Conservation (phyloP, 1,140 invertebrate species). For the Ips nitidus region DNA sequence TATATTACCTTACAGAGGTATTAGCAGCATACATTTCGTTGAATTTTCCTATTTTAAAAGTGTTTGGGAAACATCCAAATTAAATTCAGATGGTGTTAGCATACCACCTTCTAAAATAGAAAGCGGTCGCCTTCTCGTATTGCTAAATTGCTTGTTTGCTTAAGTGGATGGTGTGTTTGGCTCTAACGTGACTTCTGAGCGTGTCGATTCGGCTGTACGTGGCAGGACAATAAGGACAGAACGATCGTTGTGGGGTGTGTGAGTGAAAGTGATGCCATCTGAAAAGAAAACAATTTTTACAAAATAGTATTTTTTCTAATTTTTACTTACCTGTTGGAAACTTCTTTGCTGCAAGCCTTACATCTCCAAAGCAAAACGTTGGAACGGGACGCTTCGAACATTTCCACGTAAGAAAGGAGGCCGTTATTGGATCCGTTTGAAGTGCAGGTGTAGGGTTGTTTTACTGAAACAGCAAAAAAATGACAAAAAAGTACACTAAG, state of each 20-base stretch:
- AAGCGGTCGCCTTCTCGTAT: constrained; percentile 26
- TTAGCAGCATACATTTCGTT: too few relatives aligned
- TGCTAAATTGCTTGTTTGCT: constrained; percentile 32
- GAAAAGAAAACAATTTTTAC: not conserved
- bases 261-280: constrained; percentile 83
- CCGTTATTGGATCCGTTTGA: constrained; percentile 16
- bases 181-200: constrained; percentile 71
- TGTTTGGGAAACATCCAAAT: too few relatives aligned
- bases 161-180: constrained; percentile 68
- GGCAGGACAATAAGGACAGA: constrained; percentile 80
- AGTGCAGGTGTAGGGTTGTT: not conserved
- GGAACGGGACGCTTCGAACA: constrained; percentile 71
- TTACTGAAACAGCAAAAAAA: constrained; percentile 24
- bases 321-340: constrained; percentile 64
- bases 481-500: constrained; percentile 13
- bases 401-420: constrained; percentile 72
- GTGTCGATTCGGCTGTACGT: constrained; percentile 85
- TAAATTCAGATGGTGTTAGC: constrained; percentile 8
- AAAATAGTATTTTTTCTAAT: not conserved
- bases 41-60: too few relatives aligned
- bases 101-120: constrained; percentile 26
- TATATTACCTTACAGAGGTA: too few relatives aligned
- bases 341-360: constrained; percentile 79
- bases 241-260: constrained; percentile 74
- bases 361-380: constrained; percentile 73